Base-by-base conservation (phyloP, 2,888 invertebrate species). In the Euclidia mi region DNA sequence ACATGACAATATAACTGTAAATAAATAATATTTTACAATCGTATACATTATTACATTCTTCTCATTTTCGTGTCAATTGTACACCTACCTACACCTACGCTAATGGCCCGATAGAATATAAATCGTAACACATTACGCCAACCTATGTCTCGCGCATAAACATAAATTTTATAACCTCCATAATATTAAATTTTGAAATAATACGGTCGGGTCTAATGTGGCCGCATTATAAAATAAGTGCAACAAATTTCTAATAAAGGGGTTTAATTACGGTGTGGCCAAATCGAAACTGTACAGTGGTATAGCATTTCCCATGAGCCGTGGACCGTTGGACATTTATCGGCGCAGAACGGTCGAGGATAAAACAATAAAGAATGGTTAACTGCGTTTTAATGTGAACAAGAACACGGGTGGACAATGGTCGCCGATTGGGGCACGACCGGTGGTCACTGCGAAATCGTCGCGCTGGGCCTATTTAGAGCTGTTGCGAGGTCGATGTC, bases 351-450 rank as follows among this genome's bases (percentile, higher is more conserved):
- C 81, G 78, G 81, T 78, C 81, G 85, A 82, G 89, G 88, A 92
- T 94, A 89, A 92, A 94, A 94, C 93, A 94, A 94, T 94, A 94
- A 94, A 94, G 93, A 93, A 92, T 90, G 90, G 89, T 90, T 93
- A 94, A 94, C 91, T 89, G 94, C 89, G 86, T 90, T 94, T 93
- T 94, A 93, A 94, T 94, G 93, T 87, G 92, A 90, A 91, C 91
- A 92, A 92, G 94, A 89, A 91, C 92, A 90, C 85, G 82, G 83
- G 71, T 71, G 90, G 89, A 92, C 92, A 94, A 94, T 93, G 87
- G 90, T 83, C 76, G 79, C 66, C 87, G 88, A 88, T 89, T 90
- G 91, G 92, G 92, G 91, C 84, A 81, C 87, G 82, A 71, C 75
- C 84, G 73, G 85, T 88, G 92, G 92, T 92, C 91, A 90, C 81